A percentile compares a stretch with the other conserved stretches of the same genome.
These are phyloP conservation scores for Seriola rivoliana DNA, from an alignment of 2,113 vertebrate genomes.

Conservation along the genomic window DNA sequence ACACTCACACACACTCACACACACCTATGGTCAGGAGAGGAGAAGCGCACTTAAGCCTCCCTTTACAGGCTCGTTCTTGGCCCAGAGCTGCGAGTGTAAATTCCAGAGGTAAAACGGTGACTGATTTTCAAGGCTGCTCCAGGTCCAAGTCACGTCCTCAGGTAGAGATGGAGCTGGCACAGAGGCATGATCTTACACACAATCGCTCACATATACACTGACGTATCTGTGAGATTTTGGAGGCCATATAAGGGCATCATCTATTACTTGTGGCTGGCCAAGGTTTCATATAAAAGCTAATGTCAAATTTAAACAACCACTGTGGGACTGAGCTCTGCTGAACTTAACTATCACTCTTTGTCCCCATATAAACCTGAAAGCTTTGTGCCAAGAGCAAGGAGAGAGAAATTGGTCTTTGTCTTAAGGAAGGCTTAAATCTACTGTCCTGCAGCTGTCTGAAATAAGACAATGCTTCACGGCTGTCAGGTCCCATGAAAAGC, in stretches of 20 bases:
- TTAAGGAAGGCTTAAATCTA: slow-evolving; percentile 41
- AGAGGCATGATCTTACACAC: slow-evolving; percentile 29
- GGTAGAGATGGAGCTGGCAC: slow-evolving; percentile 49
- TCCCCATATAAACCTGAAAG: slow-evolving; percentile 46
- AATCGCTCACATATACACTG: slow-evolving; percentile 14
- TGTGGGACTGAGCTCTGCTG: slow-evolving; percentile 29
- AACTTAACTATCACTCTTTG: slow-evolving; percentile 44
- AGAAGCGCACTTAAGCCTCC: slow-evolving; percentile 40
- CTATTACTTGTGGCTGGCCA: slow-evolving; percentile 55
- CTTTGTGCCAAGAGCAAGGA: slow-evolving; percentile 5
- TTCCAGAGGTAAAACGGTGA: slow-evolving; percentile 58
- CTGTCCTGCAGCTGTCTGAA: slow-evolving; percentile 14
- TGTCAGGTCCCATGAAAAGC: slow-evolving; percentile 10
- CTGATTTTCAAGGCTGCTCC: slow-evolving; percentile 54
- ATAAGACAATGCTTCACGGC: slow-evolving; percentile 9
- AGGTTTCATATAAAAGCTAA: slow-evolving; percentile 65
- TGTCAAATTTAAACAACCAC: slow-evolving; percentile 58
- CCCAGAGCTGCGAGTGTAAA: slow-evolving; percentile 49
- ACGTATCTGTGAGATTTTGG: slow-evolving; percentile 37
- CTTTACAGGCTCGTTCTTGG: slow-evolving; percentile 42
- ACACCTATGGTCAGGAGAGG: slow-evolving; percentile 41
- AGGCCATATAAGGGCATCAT: slow-evolving; percentile 74
- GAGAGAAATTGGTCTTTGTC: slow-evolving; percentile 39
- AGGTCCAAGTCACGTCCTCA: slow-evolving; percentile 51
- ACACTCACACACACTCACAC: slow-evolving; percentile 2